Evolutionary conservation across 2,797 vertebrate genomes (phyloP).

Genomic region (Enteromius viviparus): DNA sequence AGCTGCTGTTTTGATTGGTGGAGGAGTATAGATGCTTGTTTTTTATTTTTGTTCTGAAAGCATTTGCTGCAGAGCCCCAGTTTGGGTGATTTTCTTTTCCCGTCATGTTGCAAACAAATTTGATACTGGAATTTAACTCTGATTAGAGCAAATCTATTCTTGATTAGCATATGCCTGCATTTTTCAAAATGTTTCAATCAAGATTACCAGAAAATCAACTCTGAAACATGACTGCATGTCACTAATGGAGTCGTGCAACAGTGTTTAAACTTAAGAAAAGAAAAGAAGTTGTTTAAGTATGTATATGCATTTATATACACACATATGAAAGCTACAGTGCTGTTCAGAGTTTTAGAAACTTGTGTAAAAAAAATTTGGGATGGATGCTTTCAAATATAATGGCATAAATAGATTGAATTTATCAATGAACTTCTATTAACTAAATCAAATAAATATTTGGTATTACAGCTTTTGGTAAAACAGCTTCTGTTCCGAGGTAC

Average conservation of each 20-base stretch:
- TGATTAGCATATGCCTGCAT: constrained; percentile 57
- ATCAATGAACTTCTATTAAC: too few relatives aligned
- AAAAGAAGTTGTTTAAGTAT: not conserved
- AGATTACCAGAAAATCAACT: constrained; percentile 52
- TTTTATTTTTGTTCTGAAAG: not conserved
- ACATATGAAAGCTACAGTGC: too few relatives aligned
- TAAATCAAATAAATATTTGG: too few relatives aligned
- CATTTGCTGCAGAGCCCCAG: not conserved
- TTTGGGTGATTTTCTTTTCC: constrained; percentile 6
- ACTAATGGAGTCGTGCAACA: constrained; percentile 45
- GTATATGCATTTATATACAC: too few relatives aligned
- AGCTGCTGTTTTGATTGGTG: constrained; percentile 22
- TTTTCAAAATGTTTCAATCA: constrained; percentile 36
- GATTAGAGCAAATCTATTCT: constrained; percentile 53
- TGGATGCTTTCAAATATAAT: too few relatives aligned
- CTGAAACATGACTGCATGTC: constrained; percentile 2
- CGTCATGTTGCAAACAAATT: constrained; percentile 8
- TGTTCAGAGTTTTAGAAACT: too few relatives aligned
- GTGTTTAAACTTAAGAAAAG: not conserved
- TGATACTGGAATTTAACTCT: constrained; percentile 48
- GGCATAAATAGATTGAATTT: too few relatives aligned
- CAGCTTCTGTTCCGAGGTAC: too few relatives aligned
- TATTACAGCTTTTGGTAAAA: too few relatives aligned
- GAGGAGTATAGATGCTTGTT: not conserved
- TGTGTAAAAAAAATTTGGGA: too few relatives aligned